These are phyloP conservation scores for Cathartes aura DNA, from an alignment of 2,113 vertebrate species.

Conservation along the genomic window DNA sequence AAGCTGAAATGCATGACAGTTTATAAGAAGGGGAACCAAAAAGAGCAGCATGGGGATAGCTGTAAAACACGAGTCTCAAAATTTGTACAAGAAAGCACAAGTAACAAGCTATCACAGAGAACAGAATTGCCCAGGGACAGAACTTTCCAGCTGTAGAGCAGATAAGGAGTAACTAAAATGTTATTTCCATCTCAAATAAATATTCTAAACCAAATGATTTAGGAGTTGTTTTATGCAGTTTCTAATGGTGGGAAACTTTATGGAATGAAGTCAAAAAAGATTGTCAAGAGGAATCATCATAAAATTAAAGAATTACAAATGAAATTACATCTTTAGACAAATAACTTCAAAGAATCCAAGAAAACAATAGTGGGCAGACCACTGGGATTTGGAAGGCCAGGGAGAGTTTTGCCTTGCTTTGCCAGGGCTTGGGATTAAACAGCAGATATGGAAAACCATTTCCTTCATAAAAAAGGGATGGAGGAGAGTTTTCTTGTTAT, in stretches of 20 bases:
- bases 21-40: background rate
- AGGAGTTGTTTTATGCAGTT: background rate
- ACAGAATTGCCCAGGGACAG: background rate
- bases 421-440: background rate
- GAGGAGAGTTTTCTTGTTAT: background rate
- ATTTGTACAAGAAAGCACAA: background rate
- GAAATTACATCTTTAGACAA: background rate
- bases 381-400: background rate
- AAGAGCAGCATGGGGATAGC: background rate
- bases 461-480: background rate
- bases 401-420: background rate
- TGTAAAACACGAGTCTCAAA: background rate
- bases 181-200: background rate
- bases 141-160: background rate
- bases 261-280: background rate
- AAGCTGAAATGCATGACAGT: background rate
- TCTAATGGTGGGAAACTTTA: background rate
- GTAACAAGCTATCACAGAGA: background rate
- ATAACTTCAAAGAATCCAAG: background rate
- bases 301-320: background rate
- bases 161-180: background rate
- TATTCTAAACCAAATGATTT: background rate
- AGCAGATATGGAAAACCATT: background rate
- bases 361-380: background rate
- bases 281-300: background rate